phyloP scores from a whole-genome alignment of 2,797 vertebrate species.

The Sebastes kiyomatsui region DNA sequence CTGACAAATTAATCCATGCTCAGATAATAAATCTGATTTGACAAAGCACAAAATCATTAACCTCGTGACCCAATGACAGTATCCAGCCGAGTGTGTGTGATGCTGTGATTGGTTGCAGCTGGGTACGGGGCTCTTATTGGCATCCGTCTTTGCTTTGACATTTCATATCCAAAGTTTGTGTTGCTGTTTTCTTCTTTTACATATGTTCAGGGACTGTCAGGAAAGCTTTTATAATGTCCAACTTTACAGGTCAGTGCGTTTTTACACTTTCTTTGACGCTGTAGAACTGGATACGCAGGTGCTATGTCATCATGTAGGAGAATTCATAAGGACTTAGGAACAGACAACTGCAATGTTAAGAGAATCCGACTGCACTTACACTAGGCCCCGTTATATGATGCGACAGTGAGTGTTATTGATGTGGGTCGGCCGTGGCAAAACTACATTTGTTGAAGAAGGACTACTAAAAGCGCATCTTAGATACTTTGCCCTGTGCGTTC shows the following conservation, averaged over 20 bases:
- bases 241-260: not conserved
- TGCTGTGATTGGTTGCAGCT: constrained; percentile 59
- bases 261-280: not conserved
- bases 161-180: not conserved
- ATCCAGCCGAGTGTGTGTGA: constrained; percentile 43
- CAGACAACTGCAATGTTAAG: too few species aligned
- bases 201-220: not conserved
- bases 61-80: constrained; percentile 54
- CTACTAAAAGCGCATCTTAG: too few species aligned
- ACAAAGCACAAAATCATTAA: constrained; percentile 78
- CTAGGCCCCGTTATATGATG: too few species aligned
- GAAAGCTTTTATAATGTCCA: not conserved
- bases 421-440: too few species aligned
- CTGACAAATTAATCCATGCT: constrained; percentile 78
- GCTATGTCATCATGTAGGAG: not conserved
- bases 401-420: too few species aligned
- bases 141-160: constrained; percentile 4
- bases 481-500: too few species aligned
- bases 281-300: not conserved
- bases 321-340: too few species aligned
- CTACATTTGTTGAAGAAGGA: too few species aligned
- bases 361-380: too few species aligned
- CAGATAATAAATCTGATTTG: constrained; percentile 81
- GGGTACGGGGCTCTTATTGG: not conserved
- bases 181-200: not conserved